Evolutionary conservation across 2,888 invertebrate genomes (phyloP).

Genomic region (Hypercompe scribonia): DNA sequence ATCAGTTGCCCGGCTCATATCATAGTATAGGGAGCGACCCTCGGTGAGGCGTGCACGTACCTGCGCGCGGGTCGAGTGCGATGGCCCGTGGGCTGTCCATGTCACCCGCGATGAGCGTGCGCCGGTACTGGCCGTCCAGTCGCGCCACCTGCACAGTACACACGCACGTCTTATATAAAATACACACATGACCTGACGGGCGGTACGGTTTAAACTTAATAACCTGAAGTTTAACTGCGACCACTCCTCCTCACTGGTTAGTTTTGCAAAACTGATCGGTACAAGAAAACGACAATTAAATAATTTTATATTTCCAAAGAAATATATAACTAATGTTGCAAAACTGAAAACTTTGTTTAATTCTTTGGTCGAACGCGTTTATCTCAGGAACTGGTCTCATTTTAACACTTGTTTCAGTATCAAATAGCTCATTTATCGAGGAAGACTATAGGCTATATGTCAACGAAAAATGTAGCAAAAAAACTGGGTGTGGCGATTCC

Average conservation of each 20-base stretch:
- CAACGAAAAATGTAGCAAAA: too few relatives aligned
- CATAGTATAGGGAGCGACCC: neutral
- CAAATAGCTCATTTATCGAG: too few relatives aligned
- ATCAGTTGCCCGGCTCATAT: neutral
- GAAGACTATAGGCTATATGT: too few relatives aligned
- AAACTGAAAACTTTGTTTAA: too few relatives aligned
- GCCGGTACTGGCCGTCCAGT: slow-evolving; percentile 89
- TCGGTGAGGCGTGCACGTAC: slow-evolving; percentile 41
- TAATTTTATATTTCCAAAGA: too few relatives aligned
- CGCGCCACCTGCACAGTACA: slow-evolving; percentile 67
- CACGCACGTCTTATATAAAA: neutral
- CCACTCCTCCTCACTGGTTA: neutral
- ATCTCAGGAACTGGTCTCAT: too few relatives aligned
- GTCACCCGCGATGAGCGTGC: slow-evolving; percentile 92
- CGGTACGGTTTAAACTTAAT: neutral
- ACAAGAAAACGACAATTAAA: neutral
- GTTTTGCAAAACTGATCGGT: neutral
- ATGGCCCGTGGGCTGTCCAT: slow-evolving; percentile 95
- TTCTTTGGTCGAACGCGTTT: too few relatives aligned
- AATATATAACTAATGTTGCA: too few relatives aligned
- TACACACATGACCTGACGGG: neutral
- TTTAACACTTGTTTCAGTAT: too few relatives aligned
- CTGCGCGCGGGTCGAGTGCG: slow-evolving; percentile 93
- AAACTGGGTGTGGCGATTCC: too few relatives aligned
- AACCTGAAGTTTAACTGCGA: neutral